Conservation (phyloP, 2,113 vertebrate genomes). For the Lepidothrix coronata region DNA sequence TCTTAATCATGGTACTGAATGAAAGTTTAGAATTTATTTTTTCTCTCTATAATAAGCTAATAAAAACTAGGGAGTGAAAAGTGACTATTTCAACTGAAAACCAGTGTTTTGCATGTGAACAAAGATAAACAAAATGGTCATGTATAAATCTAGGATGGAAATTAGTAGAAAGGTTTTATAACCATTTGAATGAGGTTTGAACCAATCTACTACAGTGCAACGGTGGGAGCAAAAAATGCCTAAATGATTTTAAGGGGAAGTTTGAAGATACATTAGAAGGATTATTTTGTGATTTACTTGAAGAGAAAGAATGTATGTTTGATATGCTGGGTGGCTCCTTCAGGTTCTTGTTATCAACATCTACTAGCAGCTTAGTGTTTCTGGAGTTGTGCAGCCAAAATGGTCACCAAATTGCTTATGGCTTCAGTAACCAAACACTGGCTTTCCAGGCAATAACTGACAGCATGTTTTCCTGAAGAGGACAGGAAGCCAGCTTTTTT, state of each 20-base stretch:
- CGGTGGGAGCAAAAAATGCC: not conserved
- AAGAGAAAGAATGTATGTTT: not conserved
- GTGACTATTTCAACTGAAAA: not conserved
- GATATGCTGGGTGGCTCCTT: not conserved
- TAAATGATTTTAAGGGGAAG: not conserved
- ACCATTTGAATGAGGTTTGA: not conserved
- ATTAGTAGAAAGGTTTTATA: not conserved
- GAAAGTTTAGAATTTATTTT: not conserved
- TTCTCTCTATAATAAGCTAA: not conserved
- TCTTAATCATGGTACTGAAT: not conserved
- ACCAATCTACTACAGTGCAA: not conserved
- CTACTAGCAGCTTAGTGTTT: not conserved
- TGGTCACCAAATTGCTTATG: constrained; percentile 10
- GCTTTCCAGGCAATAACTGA: not conserved
- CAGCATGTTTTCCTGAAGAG: constrained; percentile 14
- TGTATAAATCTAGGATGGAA: not conserved
- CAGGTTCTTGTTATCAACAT: not conserved
- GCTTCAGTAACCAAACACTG: constrained; percentile 9
- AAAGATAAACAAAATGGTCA: not conserved
- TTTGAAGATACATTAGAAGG: not conserved
- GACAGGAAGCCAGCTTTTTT: not conserved
- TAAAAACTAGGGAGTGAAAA: not conserved
- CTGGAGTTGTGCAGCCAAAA: constrained; percentile 7
- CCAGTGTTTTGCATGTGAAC: not conserved
- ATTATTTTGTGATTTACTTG: not conserved